Percentiles rank a stretch among this genome's conserved stretches.
Conservation (phyloP, 2,888 invertebrate genomes). For the Prosopocoilus inquinatus region DNA sequence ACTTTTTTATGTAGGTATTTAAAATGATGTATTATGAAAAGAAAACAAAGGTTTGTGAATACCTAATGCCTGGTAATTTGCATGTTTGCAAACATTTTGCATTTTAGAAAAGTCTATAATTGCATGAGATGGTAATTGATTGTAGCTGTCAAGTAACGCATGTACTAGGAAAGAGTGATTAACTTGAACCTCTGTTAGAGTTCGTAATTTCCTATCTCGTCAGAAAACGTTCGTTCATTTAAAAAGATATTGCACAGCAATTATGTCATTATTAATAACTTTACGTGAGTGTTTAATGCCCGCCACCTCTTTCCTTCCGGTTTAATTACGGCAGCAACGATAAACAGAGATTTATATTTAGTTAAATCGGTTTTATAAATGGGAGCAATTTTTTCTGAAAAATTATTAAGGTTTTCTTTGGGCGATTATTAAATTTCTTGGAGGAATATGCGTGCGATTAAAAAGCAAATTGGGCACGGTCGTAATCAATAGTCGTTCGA, state of each 20-base stretch:
- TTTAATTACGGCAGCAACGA: no score
- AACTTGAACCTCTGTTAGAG: constrained; percentile 15
- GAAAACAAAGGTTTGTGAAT: no score
- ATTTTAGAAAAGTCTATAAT: constrained; percentile 8
- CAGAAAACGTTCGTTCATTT: constrained; percentile 13
- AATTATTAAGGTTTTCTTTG: no score
- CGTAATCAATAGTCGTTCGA: background rate
- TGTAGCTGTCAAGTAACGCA: constrained; percentile 7
- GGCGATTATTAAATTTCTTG: no score
- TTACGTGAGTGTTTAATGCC: background rate
- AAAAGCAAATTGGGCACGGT: background rate
- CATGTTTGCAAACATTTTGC: constrained; percentile 2
- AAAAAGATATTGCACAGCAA: constrained; percentile 6
- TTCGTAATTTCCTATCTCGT: constrained; percentile 15
- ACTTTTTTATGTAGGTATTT: no score
- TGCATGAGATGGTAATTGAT: constrained; percentile 9
- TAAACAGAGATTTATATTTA: no score
- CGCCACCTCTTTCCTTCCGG: background rate
- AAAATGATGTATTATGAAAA: no score
- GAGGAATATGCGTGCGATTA: no score
- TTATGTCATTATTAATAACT: constrained; percentile 4
- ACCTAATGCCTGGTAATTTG: background rate
- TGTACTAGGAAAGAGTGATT: constrained; percentile 11
- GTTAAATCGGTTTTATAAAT: no score
- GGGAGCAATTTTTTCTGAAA: no score